Base-by-base conservation (phyloP, 2,797 vertebrate genomes). In the Rhincodon typus region DNA sequence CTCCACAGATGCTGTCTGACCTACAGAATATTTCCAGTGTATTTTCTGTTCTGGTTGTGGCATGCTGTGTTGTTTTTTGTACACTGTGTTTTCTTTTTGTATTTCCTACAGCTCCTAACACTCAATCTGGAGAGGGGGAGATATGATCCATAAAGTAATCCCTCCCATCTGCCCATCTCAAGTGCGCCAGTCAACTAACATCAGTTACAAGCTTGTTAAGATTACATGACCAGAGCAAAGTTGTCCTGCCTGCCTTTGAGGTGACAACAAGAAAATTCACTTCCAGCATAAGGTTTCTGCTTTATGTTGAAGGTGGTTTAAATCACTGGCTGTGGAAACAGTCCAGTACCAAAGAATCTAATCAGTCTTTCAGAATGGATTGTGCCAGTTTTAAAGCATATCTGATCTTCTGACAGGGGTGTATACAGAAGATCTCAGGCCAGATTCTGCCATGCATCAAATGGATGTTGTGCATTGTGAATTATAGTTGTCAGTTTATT, bases 401-500 rank as follows among this genome's bases (percentile, higher is more conserved):
- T 72, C 93, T 69, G 93, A 72, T 72, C 23, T 74, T 46, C 13
- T 50, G 42, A 72, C 93, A 72, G 25, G 25, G 67, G 5, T 46
- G 10, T 94, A 12, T 15, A 72, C 38, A 69, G 13, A 94, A 67
- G 38, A 94, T 94, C 69, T 72, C 0, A 50, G 38, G 4, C 66
- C 67, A 94, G 38, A 72, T 23, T 30, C 69, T 72, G 57, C 93
- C 42, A 27, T 25, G 38, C 25, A 12, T 94, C 69, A 72, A 94
- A 72, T 72, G 38, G 38, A 46, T 50, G 42, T 50, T 72, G 42
- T 70, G 69, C 69, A 34, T 1, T 34, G 93, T 27, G 67, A 50
- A 94, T 94, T 94, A 74, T 42, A 94, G 93, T 94, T 94, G 93
- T 50, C 93, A 94, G 93, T 94, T 94, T 94, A 66, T 34, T 67